Percentiles rank a stretch among this genome's conserved stretches.
These are phyloP conservation scores for Troides helena DNA, from an alignment of 2,888 invertebrate species.

Conservation along the genomic window DNA sequence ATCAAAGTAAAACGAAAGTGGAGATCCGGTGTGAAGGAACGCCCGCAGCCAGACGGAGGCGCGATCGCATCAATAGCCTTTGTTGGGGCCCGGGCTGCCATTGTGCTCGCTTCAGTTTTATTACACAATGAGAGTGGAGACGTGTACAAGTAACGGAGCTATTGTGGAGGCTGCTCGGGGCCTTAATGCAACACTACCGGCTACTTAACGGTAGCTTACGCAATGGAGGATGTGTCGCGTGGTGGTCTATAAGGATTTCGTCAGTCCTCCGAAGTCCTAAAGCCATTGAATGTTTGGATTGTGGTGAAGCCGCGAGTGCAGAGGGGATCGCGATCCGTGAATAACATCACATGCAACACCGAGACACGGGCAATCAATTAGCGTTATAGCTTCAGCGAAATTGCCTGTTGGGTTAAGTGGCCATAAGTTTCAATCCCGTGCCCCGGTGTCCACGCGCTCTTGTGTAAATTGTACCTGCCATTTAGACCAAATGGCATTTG, in stretches of 20 bases:
- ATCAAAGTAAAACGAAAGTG: slow-evolving; percentile 11
- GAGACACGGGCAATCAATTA: slow-evolving; percentile 20
- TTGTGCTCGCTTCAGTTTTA: background rate
- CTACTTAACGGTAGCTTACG: too few species aligned
- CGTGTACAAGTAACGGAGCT: slow-evolving; percentile 14
- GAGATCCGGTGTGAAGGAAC: slow-evolving; percentile 4
- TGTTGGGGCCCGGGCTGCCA: slow-evolving; percentile 2
- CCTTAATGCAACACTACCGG: too few species aligned
- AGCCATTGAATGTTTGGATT: too few species aligned
- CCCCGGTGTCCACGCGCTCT: background rate
- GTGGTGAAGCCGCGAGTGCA: too few species aligned
- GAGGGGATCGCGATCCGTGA: too few species aligned
- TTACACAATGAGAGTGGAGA: slow-evolving; percentile 17
- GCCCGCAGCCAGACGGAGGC: slow-evolving; percentile 4
- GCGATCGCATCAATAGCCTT: slow-evolving; percentile 13
- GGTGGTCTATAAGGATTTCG: too few species aligned
- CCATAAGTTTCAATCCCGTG: slow-evolving; percentile 14
- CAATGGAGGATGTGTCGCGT: too few species aligned
- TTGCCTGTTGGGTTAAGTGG: slow-evolving; percentile 14
- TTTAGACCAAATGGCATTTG: background rate
- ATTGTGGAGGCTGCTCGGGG: background rate
- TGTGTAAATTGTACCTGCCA: background rate
- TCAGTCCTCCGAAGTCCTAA: too few species aligned
- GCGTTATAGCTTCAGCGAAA: slow-evolving; percentile 18
- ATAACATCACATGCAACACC: too few species aligned